Base-by-base conservation (phyloP, 92 coral and sea anemone species). In the Palythoa caribaeorum region DNA sequence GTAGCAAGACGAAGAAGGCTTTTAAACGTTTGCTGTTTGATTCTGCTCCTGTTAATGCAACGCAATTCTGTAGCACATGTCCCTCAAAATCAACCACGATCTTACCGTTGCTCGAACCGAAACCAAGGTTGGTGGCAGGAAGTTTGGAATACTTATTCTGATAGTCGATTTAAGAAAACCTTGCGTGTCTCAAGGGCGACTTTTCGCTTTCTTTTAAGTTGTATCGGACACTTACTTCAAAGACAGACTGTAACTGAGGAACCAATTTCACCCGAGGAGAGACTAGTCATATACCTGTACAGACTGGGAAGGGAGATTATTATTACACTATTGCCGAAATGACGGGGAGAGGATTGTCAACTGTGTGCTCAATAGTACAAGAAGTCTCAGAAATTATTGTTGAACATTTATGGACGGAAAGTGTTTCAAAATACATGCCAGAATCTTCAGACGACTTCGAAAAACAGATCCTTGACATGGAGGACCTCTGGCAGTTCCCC, bases 301-400 rank as follows among this genome's bases (percentile, higher is more conserved):
- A n/a, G 92, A 89, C 84, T 90, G 51, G 89, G 85, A 17, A 84
- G 89, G 87, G 92, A 19, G 89, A 90, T 71, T 90, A 90, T 60
- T 73, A 3, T 44, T 86, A 70, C 60, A 88, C 88, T n/a, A 92
- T 89, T 10, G 70, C 92, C 7, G 90, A 92, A 80, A 89, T 88
- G 90, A 66, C 79, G 54, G 92, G 94, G 50, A 76, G 80, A 47
- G 92, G 92, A n/a, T 14, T 76, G 39, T 84, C 90, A 21, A 92
- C 94, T 37, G 90, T 92, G 28, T 35, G 89, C 65, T 44, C 48
- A 38, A 84, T 88, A 62, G 94, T 84, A 48, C 66, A 88, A 20
- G 87, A 91, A 35, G 94, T 91, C 63, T 79, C 89, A 19, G 66
- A 84, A 54, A 75, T 71, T 21, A 78, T 91, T 57, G 73, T 76